These are phyloP conservation scores for Sialis lutaria DNA, from an alignment of 2,888 invertebrate species.

Conservation along the genomic window DNA sequence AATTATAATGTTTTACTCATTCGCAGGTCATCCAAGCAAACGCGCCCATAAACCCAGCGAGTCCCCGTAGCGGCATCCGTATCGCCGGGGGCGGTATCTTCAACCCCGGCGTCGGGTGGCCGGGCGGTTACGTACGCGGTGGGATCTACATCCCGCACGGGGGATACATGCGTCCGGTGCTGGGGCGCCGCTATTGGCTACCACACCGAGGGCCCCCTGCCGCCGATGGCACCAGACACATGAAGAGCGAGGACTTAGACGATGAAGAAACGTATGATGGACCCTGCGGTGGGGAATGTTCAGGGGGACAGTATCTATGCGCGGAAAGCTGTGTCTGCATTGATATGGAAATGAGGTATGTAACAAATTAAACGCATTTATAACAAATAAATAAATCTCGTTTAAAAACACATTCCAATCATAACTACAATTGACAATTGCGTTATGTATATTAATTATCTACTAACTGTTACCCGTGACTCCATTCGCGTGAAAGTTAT, in stretches of 20 bases:
- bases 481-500: no score
- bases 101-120: slow-evolving; percentile 16
- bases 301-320: slow-evolving; percentile 35
- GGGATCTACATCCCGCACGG: slow-evolving; percentile 19
- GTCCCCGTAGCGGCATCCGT: slow-evolving; percentile 12
- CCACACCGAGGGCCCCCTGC: slow-evolving; percentile 9
- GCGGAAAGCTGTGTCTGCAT: slow-evolving; percentile 49
- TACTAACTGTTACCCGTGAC: no score
- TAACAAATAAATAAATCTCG: no score
- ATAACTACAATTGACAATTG: no score
- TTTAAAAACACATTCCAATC: no score
- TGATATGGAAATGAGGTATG: slow-evolving; percentile 18
- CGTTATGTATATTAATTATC: no score
- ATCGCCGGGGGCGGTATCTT: slow-evolving; percentile 16
- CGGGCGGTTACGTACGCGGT: slow-evolving; percentile 3
- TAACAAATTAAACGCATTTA: no score
- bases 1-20: no score
- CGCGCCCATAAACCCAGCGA: slow-evolving; percentile 6
- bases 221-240: slow-evolving; percentile 14
- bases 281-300: slow-evolving; percentile 24
- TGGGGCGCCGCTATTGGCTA: slow-evolving; percentile 17
- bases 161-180: slow-evolving; percentile 19
- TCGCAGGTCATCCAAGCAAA: not conserved
- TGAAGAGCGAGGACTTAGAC: slow-evolving; percentile 17
- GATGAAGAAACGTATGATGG: slow-evolving; percentile 14